phyloP scores from a whole-genome alignment of 2,888 invertebrate species.

The Aradus depressus region DNA sequence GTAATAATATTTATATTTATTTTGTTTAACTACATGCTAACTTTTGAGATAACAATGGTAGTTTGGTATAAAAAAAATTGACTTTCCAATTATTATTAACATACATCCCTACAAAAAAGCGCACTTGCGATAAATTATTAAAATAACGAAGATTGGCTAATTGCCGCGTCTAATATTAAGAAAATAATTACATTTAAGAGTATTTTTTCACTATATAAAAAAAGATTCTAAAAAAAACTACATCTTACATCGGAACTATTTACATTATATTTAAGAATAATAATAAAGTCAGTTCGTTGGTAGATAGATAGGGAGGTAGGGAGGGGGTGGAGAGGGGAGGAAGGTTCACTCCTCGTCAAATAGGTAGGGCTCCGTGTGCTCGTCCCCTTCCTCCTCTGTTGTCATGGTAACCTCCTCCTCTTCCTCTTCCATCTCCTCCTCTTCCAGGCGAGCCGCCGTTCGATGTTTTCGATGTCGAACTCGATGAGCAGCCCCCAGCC shows the following conservation, averaged over 20 bases:
- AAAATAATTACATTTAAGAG: too few relatives aligned
- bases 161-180: too few relatives aligned
- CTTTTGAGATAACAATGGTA: too few relatives aligned
- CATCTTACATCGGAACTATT: slow-evolving; percentile 24
- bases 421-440: slow-evolving; percentile 21
- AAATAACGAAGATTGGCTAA: too few relatives aligned
- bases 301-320: neutral
- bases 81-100: too few relatives aligned
- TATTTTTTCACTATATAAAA: slow-evolving; percentile 14
- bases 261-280: neutral
- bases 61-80: too few relatives aligned
- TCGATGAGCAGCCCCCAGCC: slow-evolving; percentile 22
- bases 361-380: slow-evolving; percentile 19
- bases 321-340: neutral
- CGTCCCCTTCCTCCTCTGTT: slow-evolving; percentile 39
- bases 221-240: slow-evolving; percentile 15
- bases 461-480: slow-evolving; percentile 22
- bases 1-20: too few relatives aligned
- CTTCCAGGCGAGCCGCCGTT: slow-evolving; percentile 18
- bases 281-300: neutral
- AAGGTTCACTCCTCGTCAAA: slow-evolving; percentile 8
- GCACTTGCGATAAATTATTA: too few relatives aligned
- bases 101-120: too few relatives aligned
- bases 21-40: too few relatives aligned
- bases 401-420: slow-evolving; percentile 41